Conservation (phyloP, 2,113 vertebrate genomes). For the Plestiodon gilberti region DNA sequence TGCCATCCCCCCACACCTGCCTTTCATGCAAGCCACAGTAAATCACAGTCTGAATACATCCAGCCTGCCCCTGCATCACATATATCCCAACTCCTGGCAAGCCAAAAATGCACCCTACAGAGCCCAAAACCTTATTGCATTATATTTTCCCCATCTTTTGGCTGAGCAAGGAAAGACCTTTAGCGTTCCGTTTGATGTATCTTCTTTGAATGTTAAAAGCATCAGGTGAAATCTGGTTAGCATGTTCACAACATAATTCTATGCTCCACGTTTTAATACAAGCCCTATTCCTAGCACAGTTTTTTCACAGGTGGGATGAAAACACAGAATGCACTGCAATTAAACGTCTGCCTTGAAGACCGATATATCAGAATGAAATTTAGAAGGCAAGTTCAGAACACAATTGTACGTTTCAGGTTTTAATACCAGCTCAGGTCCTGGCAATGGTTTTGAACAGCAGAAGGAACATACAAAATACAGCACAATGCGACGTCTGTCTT, state of each 20-base stretch:
- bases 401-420: too few relatives aligned
- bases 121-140: neutral
- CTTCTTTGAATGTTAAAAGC: neutral
- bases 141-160: neutral
- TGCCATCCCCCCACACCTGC: neutral
- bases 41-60: slow-evolving; percentile 42
- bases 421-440: too few relatives aligned
- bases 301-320: too few relatives aligned
- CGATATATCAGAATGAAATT: too few relatives aligned
- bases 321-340: too few relatives aligned
- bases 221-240: neutral
- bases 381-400: too few relatives aligned
- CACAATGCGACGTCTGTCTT: neutral
- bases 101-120: too few relatives aligned
- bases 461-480: neutral
- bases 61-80: neutral
- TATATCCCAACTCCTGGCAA: neutral
- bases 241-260: neutral
- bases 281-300: too few relatives aligned
- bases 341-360: too few relatives aligned
- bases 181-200: neutral
- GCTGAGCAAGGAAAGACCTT: neutral
- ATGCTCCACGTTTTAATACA: too few relatives aligned
- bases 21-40: slow-evolving; percentile 19
- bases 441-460: too few relatives aligned